Evolutionary conservation across 2,888 invertebrate species (phyloP).

Genomic region (Amiota communis): DNA sequence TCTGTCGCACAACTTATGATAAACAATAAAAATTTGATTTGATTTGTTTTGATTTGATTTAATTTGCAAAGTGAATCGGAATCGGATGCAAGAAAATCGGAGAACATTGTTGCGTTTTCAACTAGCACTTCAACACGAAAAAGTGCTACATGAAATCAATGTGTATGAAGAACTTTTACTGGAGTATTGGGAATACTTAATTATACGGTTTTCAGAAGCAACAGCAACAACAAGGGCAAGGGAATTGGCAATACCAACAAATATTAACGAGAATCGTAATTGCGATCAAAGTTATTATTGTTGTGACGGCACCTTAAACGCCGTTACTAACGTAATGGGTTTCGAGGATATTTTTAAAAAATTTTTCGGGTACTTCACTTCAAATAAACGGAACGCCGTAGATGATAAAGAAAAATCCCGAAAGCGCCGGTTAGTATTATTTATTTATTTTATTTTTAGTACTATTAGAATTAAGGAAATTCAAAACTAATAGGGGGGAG

Average conservation of each 20-base stretch:
- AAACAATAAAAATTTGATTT: no score
- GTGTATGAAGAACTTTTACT: no score
- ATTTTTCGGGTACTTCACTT: not conserved
- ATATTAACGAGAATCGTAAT: not conserved
- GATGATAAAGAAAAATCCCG: not conserved
- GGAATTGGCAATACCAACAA: not conserved
- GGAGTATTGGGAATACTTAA: not conserved
- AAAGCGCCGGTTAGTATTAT: slow-evolving; percentile 54
- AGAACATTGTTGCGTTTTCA: not conserved
- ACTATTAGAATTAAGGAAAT: no score
- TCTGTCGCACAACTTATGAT: no score
- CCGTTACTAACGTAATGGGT: not conserved
- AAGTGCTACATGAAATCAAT: no score
- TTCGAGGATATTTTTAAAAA: not conserved
- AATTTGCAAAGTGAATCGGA: no score
- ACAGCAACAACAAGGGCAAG: not conserved
- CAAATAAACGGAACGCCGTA: not conserved
- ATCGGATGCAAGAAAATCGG: not conserved
- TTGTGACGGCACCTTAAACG: slow-evolving; percentile 1
- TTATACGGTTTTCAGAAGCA: not conserved
- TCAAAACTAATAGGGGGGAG: no score
- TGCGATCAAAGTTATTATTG: no score
- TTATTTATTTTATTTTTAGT: no score
- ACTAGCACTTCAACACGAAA: no score
- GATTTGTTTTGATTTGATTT: no score